Evolutionary conservation across 2,888 invertebrate species (phyloP), one percentile per base, ranked within the genome.

Genomic region (Leucoptera coffeella): DNA sequence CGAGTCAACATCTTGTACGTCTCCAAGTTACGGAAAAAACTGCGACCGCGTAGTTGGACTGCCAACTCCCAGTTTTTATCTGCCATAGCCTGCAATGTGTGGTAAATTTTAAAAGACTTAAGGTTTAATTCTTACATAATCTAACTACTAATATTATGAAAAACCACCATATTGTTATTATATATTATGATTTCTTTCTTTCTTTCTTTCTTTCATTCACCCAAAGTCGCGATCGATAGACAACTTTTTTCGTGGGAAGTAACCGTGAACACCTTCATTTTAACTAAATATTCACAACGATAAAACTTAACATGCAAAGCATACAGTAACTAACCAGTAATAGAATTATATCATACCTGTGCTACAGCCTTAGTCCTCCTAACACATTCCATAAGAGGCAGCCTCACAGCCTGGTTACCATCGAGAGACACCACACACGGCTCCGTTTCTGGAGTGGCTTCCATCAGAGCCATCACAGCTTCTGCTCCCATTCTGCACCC

Each of bases 401-500:
- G 80, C 27, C 97, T 80, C 2, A 97, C 92, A 12, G 96, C 93
- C 37, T 95, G 94, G 72, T 99, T 99, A 13, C 99, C 97, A 46
- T 96, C 96, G 32, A 97, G 61, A 0, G 94, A 83, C 21, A 97
- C 87, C 22, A 96, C 94, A 47, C 90, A 90, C 1, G 96, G 81
- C 43, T 90, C 90, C 0, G 90, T 85, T 1, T 83, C 82, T 0
- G 87, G 82, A 0, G 84, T 85, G 3, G 94, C 92, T 57, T 97
- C 97, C 89, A 99, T 92, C 29, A 99, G 57, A 2, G 97, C 97
- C 77, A 97, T 80, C 0, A 97, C 96, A 7, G 97, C 95, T 61
- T 99, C 99, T 1, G 97, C 97, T 11, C 99, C 99, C 97, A 99
- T 99, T 38, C 99, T 83, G 43, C 93, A 94, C 37, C 92, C 95